Conservation (phyloP, 1,140 invertebrate species). For the Aphaenogaster floridana region DNA sequence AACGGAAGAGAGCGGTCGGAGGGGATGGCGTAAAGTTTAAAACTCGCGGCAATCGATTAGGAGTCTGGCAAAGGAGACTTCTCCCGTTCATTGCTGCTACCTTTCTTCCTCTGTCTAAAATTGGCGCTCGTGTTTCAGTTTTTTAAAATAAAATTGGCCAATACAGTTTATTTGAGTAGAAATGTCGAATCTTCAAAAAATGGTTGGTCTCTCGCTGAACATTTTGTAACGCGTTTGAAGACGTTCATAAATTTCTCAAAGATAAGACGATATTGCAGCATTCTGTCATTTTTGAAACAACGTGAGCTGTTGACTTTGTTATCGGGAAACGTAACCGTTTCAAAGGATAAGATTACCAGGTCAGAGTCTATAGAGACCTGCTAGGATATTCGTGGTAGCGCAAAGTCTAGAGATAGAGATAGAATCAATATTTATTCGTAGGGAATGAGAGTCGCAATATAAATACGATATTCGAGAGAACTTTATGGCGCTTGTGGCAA, state of each 20-base stretch:
- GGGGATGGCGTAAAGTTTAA: slow-evolving; percentile 84
- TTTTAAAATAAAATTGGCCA: slow-evolving; percentile 11
- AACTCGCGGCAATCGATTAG: slow-evolving; percentile 86
- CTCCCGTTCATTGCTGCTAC: slow-evolving; percentile 71
- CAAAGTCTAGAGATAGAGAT: slow-evolving; percentile 33
- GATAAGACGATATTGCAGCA: too few species aligned
- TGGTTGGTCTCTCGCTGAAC: neutral
- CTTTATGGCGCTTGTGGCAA: slow-evolving; percentile 51
- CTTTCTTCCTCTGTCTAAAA: slow-evolving; percentile 36
- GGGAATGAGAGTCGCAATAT: slow-evolving; percentile 55
- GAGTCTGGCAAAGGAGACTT: slow-evolving; percentile 80
- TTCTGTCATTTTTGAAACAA: neutral
- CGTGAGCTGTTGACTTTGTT: neutral
- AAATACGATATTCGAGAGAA: slow-evolving; percentile 53
- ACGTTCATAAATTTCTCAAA: neutral
- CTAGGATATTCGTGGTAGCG: slow-evolving; percentile 20
- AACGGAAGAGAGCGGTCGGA: slow-evolving; percentile 76
- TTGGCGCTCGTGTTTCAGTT: neutral
- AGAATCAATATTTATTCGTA: slow-evolving; percentile 58
- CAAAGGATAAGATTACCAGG: slow-evolving; percentile 18
- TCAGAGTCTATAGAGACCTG: slow-evolving; percentile 21
- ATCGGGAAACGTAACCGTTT: neutral
- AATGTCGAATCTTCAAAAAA: neutral
- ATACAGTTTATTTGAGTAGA: too few species aligned
- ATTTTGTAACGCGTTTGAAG: neutral